Conservation (phyloP, 2,888 invertebrate species). For the Ischnura elegans region DNA sequence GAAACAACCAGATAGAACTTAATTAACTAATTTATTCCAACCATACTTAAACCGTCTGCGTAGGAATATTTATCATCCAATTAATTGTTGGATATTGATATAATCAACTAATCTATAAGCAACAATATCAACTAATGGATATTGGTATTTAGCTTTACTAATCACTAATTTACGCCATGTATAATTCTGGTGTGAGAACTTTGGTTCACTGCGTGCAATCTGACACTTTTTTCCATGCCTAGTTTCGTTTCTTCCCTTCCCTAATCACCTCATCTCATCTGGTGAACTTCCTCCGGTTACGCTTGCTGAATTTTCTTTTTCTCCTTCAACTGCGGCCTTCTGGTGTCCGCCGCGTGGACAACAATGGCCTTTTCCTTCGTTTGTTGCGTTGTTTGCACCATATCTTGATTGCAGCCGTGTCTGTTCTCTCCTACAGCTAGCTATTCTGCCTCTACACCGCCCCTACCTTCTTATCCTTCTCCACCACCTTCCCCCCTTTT, state of each 20-base stretch:
- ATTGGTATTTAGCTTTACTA: not conserved
- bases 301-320: constrained; percentile 48
- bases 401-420: not conserved
- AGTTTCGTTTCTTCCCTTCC: not conserved
- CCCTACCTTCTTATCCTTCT: not conserved
- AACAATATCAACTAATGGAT: not conserved
- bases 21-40: not conserved
- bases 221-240: not conserved
- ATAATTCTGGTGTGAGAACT: not conserved
- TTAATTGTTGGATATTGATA: too few relatives aligned
- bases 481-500: not conserved
- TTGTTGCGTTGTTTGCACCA: constrained; percentile 38
- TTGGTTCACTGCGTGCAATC: not conserved
- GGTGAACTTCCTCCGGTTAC: constrained; percentile 38
- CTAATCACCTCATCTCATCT: constrained; percentile 32
- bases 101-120: too few relatives aligned
- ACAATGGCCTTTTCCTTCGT: constrained; percentile 48
- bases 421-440: constrained; percentile 14
- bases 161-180: not conserved
- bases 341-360: constrained; percentile 9
- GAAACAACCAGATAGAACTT: not conserved
- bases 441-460: not conserved
- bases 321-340: constrained; percentile 53
- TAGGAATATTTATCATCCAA: too few relatives aligned
- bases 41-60: not conserved